Evolutionary conservation across 2,888 invertebrate genomes (phyloP).

Genomic region (Drosophila nr. fundita): DNA sequence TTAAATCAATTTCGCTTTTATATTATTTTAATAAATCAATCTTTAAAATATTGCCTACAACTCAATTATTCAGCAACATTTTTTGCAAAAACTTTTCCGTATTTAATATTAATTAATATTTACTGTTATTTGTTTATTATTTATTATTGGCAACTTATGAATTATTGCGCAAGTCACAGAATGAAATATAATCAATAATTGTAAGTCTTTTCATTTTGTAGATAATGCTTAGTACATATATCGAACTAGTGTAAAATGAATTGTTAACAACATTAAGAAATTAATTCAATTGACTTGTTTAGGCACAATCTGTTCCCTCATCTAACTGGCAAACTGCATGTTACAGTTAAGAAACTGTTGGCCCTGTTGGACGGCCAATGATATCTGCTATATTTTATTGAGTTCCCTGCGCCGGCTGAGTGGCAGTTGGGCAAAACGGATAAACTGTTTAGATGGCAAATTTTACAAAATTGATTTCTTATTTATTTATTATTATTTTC

Average conservation of each 20-base stretch:
- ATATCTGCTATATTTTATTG: slow-evolving; percentile 55
- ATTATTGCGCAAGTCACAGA: background rate
- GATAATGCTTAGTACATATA: background rate
- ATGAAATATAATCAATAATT: background rate
- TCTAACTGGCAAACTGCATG: slow-evolving; percentile 10
- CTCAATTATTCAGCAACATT: background rate
- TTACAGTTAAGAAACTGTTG: slow-evolving; percentile 9
- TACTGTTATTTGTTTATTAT: background rate
- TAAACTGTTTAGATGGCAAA: slow-evolving; percentile 62
- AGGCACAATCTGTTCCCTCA: no score
- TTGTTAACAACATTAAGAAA: background rate
- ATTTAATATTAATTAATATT: background rate
- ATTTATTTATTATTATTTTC: slow-evolving; percentile 50
- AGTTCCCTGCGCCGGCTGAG: slow-evolving; percentile 26
- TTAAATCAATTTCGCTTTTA: background rate
- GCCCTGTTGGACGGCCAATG: slow-evolving; percentile 5
- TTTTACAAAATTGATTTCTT: slow-evolving; percentile 66
- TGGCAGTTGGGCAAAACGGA: slow-evolving; percentile 50
- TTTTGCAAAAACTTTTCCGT: background rate
- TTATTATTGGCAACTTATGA: background rate
- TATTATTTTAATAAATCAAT: background rate
- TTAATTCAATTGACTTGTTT: background rate
- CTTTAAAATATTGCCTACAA: background rate
- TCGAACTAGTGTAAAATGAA: background rate
- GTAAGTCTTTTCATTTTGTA: background rate